Evolutionary conservation across 1,140 invertebrate species (phyloP).

Genomic region (Lepidurus couesii): DNA sequence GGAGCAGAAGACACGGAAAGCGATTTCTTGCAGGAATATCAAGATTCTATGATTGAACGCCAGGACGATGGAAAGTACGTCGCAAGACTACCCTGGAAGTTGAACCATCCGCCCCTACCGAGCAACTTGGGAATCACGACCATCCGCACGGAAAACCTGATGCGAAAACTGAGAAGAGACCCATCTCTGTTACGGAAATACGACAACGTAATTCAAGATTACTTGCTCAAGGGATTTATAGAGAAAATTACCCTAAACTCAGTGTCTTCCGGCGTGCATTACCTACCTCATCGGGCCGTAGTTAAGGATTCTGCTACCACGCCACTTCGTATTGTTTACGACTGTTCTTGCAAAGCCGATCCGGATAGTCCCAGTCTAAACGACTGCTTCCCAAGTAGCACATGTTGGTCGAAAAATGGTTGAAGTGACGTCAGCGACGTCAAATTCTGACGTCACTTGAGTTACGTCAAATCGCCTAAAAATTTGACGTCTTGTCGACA

Average conservation of each 20-base stretch:
- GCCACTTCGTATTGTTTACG: slow-evolving; percentile 19
- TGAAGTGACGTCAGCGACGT: too few relatives aligned
- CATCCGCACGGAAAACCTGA: background rate
- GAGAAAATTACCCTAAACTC: background rate
- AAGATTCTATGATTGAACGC: background rate
- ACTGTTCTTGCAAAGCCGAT: slow-evolving; percentile 25
- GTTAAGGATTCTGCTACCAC: slow-evolving; percentile 22
- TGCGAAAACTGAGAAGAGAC: background rate
- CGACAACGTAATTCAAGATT: slow-evolving; percentile 24
- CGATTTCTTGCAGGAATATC: background rate
- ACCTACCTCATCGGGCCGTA: background rate
- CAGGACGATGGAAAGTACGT: background rate
- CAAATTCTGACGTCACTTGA: too few relatives aligned
- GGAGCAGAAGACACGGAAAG: background rate
- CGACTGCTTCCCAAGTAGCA: too few relatives aligned
- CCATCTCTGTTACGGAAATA: background rate
- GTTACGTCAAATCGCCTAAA: too few relatives aligned
- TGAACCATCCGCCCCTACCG: background rate
- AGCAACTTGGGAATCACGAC: background rate
- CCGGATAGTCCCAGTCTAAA: background rate
- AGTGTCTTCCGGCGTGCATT: background rate
- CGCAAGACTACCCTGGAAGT: background rate
- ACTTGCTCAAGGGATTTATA: slow-evolving; percentile 23
- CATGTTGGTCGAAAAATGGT: too few relatives aligned
- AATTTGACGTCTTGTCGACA: too few relatives aligned